Evolutionary conservation across 2,888 invertebrate species (phyloP).

Genomic region (Camponotus fellah): DNA sequence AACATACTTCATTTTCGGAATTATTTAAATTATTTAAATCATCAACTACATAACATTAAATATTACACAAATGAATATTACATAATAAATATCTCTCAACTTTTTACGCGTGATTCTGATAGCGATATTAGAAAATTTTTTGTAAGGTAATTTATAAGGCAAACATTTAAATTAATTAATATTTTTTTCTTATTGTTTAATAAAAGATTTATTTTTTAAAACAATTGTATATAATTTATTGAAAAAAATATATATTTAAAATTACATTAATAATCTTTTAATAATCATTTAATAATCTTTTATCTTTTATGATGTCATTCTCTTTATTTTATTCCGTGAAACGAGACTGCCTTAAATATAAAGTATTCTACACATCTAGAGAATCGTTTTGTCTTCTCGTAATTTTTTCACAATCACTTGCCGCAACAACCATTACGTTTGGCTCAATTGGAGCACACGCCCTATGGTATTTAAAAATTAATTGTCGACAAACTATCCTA

Average conservation of each 20-base stretch:
- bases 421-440: not conserved
- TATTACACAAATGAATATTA: too few relatives aligned
- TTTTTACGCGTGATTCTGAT: not conserved
- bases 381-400: not conserved
- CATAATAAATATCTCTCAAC: too few relatives aligned
- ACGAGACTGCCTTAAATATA: not conserved
- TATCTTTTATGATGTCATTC: not conserved
- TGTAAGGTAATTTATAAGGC: not conserved
- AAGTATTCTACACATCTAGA: not conserved
- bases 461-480: slow-evolving; percentile 30
- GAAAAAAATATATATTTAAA: not conserved
- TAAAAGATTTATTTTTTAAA: not conserved
- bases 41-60: not conserved
- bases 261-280: not conserved
- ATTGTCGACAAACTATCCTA: not conserved
- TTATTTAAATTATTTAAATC: not conserved
- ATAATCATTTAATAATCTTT: not conserved
- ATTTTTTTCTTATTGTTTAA: not conserved
- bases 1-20: not conserved
- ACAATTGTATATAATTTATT: not conserved
- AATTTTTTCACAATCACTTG: not conserved
- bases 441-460: not conserved
- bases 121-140: not conserved
- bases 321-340: not conserved
- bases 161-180: not conserved